These are phyloP conservation scores for Neosilurus mollespiculum DNA, from an alignment of 2,797 vertebrate genomes.

Conservation along the genomic window DNA sequence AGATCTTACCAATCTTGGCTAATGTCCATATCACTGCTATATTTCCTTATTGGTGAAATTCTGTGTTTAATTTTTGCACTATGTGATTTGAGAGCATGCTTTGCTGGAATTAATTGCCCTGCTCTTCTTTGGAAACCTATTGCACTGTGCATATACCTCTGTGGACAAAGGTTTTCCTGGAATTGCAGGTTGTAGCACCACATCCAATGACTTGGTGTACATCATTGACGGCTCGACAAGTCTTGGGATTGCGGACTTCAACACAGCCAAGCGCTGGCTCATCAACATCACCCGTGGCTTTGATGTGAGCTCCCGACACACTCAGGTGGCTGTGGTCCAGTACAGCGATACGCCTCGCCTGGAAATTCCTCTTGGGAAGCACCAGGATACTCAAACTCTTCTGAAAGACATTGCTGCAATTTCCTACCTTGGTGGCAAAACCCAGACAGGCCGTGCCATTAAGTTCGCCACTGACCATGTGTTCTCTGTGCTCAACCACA, in stretches of 20 bases:
- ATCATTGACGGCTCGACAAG: constrained; percentile 71
- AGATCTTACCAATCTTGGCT: neutral
- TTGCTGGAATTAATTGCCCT: neutral
- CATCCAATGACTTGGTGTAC: constrained; percentile 67
- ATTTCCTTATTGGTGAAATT: neutral
- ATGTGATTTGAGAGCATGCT: neutral
- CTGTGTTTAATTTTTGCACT: neutral
- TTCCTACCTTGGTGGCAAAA: constrained; percentile 66
- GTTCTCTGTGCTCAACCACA: constrained; percentile 59
- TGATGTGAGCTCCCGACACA: constrained; percentile 62
- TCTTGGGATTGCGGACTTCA: constrained; percentile 62
- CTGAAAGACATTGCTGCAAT: constrained; percentile 60
- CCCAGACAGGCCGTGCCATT: constrained; percentile 67
- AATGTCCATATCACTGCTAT: neutral
- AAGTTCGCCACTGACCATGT: constrained; percentile 67
- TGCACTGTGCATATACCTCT: constrained; percentile 13
- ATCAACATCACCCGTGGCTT: constrained; percentile 67
- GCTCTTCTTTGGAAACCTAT: neutral
- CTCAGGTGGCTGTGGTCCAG: constrained; percentile 68
- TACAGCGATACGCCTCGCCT: constrained; percentile 68
- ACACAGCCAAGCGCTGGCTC: constrained; percentile 68
- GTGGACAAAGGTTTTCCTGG: constrained; percentile 28
- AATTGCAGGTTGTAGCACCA: constrained; percentile 67
- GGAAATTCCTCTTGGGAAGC: constrained; percentile 67
- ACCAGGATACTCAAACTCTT: constrained; percentile 60